phyloP scores from a whole-genome alignment of 92 coral and sea anemone genomes.

The Bergia sp. region DNA sequence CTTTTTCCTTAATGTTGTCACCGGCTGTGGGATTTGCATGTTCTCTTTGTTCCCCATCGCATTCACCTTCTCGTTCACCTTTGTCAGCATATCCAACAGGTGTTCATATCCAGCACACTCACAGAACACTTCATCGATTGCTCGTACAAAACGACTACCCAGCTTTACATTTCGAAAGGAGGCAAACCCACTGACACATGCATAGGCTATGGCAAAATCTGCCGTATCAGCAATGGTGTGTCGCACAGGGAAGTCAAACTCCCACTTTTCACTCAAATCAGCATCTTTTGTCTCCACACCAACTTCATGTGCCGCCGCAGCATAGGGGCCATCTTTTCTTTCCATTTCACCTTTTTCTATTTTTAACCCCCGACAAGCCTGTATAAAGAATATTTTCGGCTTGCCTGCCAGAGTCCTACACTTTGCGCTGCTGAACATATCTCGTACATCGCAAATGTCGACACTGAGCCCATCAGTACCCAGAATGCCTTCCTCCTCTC shows the following conservation, averaged over 20 bases:
- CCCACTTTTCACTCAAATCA: not conserved
- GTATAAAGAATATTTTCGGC: slow-evolving; percentile 26
- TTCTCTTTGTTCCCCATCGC: not conserved
- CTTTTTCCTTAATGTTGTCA: slow-evolving; percentile 36
- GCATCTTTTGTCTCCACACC: slow-evolving; percentile 11
- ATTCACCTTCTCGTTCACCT: slow-evolving; percentile 7
- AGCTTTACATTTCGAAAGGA: slow-evolving; percentile 26
- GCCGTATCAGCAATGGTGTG: slow-evolving; percentile 31
- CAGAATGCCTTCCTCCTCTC: slow-evolving; percentile 18
- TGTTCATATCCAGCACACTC: slow-evolving; percentile 39
- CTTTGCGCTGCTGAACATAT: slow-evolving; percentile 12
- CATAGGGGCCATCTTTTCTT: slow-evolving; percentile 19
- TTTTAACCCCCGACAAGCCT: slow-evolving; percentile 35
- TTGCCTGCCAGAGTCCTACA: slow-evolving; percentile 19
- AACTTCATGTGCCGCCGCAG: not conserved
- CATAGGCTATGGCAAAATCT: slow-evolving; percentile 36
- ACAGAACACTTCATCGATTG: slow-evolving; percentile 21
- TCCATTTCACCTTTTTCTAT: slow-evolving; percentile 9
- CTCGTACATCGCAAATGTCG: not conserved
- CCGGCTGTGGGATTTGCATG: slow-evolving; percentile 39
- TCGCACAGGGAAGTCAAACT: slow-evolving; percentile 2
- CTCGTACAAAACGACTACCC: slow-evolving; percentile 30
- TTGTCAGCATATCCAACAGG: slow-evolving; percentile 40
- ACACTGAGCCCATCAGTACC: slow-evolving; percentile 25
- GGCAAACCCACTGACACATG: slow-evolving; percentile 36